phyloP scores from a whole-genome alignment of 2,797 vertebrate genomes.

The Bradypus variegatus region DNA sequence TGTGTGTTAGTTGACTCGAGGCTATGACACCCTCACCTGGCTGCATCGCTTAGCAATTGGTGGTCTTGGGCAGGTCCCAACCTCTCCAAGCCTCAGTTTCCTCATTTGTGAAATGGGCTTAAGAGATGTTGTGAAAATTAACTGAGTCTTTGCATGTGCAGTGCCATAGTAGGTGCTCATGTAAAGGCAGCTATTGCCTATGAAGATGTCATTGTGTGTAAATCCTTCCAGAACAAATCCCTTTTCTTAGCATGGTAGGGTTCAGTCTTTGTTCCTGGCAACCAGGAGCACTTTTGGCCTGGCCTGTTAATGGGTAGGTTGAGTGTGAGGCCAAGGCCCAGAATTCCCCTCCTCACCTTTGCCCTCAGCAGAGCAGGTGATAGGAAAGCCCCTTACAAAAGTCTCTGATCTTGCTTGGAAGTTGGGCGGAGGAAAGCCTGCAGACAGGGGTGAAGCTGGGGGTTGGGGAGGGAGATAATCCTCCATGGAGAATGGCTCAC shows the following conservation, averaged over 20 bases:
- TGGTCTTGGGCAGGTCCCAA: background rate
- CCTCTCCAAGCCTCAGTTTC: background rate
- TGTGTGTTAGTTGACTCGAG: background rate
- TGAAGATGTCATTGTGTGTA: background rate
- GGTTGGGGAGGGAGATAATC: background rate
- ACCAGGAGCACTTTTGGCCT: background rate
- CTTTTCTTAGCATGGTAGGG: background rate
- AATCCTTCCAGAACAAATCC: background rate
- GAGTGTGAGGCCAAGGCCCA: background rate
- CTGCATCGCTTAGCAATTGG: background rate
- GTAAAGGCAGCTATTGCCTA: background rate
- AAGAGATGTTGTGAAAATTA: background rate
- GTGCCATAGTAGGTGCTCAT: background rate
- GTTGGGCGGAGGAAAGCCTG: background rate
- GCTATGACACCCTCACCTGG: background rate
- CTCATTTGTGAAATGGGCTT: background rate
- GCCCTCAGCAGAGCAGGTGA: background rate
- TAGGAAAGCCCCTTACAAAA: conserved; percentile 12
- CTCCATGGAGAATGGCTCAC: background rate
- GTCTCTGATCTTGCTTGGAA: background rate
- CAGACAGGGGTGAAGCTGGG: background rate
- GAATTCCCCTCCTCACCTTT: background rate
- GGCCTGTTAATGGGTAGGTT: background rate
- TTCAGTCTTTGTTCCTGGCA: background rate
- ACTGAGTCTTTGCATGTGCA: background rate